Evolutionary conservation across 2,113 vertebrate species (phyloP).

Genomic region (Cairina moschata): DNA sequence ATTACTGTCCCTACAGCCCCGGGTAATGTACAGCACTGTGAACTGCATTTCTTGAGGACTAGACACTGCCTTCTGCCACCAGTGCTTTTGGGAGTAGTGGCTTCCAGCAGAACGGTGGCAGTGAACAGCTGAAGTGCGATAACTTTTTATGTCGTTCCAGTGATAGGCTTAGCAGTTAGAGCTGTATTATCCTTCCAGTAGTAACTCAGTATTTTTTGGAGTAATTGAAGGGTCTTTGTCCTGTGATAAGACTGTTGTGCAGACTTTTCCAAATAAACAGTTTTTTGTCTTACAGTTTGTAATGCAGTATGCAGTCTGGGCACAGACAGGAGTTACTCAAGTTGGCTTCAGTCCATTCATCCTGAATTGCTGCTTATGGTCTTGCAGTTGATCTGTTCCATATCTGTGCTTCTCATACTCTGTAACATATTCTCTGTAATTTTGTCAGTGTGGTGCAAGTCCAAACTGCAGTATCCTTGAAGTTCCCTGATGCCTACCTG

Average conservation of each 20-base stretch:
- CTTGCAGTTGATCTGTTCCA: not conserved
- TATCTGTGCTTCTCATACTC: not conserved
- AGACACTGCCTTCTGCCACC: not conserved
- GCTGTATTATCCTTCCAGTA: not conserved
- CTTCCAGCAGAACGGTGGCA: not conserved
- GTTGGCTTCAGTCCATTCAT: not conserved
- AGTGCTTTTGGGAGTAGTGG: not conserved
- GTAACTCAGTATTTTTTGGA: not conserved
- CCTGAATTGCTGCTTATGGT: not conserved
- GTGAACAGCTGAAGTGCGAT: not conserved
- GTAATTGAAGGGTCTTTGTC: not conserved
- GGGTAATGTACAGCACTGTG: fast-evolving
- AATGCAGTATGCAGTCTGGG: not conserved
- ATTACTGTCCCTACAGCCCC: not conserved
- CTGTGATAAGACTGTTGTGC: not conserved
- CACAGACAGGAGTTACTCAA: not conserved
- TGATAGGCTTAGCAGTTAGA: not conserved
- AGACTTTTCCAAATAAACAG: not conserved
- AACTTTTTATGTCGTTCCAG: not conserved
- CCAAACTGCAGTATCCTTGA: not conserved
- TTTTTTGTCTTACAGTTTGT: not conserved
- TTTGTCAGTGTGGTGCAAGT: not conserved
- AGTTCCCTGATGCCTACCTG: not conserved
- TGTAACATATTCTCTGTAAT: fast-evolving
- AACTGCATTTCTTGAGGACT: not conserved